A percentile compares a stretch with the other conserved stretches of the same genome.
Conservation (phyloP, 2,113 vertebrate species). For the Sinocyclocheilus anshuiensis region DNA sequence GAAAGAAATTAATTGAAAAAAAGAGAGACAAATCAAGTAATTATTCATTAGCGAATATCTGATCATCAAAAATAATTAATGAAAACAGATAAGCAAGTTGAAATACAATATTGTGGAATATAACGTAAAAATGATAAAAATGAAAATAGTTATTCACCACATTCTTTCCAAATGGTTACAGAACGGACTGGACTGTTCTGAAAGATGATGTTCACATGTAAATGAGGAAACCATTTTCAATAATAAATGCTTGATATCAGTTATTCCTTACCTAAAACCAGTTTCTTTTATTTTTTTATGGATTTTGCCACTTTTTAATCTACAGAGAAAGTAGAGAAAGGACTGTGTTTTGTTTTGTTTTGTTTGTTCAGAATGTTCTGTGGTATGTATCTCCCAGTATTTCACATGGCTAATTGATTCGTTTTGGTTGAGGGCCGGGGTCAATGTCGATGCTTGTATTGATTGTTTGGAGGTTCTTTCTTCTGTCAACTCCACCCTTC, state of each 20-base stretch:
- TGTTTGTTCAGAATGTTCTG: neutral
- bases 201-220: neutral
- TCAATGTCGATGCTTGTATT: neutral
- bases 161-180: neutral
- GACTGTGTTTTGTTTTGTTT: neutral
- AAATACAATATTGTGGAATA: neutral
- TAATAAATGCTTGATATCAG: neutral
- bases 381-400: neutral
- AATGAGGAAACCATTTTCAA: neutral
- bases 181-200: neutral
- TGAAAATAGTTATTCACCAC: neutral
- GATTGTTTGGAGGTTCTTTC: neutral
- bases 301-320: neutral
- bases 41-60: neutral
- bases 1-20: neutral
- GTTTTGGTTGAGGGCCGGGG: neutral
- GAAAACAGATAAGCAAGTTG: neutral
- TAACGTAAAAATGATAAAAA: too few relatives aligned
- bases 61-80: neutral
- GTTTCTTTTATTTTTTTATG: neutral
- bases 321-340: neutral
- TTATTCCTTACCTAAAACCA: neutral
- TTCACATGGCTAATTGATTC: neutral
- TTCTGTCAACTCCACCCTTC: constrained; percentile 7
- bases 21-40: neutral